Conservation (phyloP, 2,888 invertebrate species). For the Trisateles emortualis region DNA sequence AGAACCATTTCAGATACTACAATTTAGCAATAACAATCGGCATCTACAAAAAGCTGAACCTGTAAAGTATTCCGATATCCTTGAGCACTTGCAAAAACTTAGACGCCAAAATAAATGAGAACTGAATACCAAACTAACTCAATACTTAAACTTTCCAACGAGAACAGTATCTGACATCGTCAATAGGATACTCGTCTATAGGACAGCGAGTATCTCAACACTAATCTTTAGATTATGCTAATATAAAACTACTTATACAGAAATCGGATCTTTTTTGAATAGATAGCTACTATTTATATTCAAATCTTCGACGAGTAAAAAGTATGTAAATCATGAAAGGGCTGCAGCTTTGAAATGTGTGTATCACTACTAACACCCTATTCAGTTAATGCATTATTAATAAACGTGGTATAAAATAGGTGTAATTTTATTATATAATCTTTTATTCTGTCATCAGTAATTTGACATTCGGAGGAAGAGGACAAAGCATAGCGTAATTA, state of each 20-base stretch:
- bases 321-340: conserved; percentile 57
- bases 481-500: too few relatives aligned
- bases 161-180: conserved; percentile 17
- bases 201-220: conserved; percentile 34
- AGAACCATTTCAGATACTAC: neutral
- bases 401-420: too few relatives aligned
- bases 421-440: too few relatives aligned
- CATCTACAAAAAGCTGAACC: neutral
- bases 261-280: conserved; percentile 50
- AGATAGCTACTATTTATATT: conserved; percentile 53
- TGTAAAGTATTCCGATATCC: neutral
- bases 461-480: too few relatives aligned
- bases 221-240: conserved; percentile 66
- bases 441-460: too few relatives aligned
- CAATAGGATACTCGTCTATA: conserved; percentile 18
- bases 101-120: conserved; percentile 18
- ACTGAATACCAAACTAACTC: conserved; percentile 27
- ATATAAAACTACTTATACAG: conserved; percentile 56
- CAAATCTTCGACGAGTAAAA: conserved; percentile 54
- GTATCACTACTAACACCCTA: too few relatives aligned
- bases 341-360: conserved; percentile 20
- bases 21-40: neutral
- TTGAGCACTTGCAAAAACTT: conserved; percentile 9
- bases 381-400: too few relatives aligned
- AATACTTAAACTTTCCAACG: conserved; percentile 21